These are phyloP conservation scores for Spatulosminthurus flaviceps DNA, from an alignment of 2,888 invertebrate species.

Conservation along the genomic window DNA sequence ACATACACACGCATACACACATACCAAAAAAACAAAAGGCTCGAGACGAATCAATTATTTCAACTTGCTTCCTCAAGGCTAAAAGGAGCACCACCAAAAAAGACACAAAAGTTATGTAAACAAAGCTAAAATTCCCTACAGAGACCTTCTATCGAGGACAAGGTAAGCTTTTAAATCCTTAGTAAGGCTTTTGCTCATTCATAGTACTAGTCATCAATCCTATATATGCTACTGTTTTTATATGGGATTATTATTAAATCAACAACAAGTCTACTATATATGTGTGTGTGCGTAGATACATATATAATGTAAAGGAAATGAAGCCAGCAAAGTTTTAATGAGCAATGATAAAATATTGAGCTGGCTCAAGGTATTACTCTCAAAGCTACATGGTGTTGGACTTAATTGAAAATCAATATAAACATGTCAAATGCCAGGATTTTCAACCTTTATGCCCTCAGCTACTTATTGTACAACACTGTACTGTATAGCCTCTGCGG, in stretches of 20 bases:
- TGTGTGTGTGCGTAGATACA: not conserved
- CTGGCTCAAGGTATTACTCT: not conserved
- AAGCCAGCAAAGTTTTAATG: not conserved
- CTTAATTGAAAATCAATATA: conserved; percentile 11
- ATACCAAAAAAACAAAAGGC: not conserved
- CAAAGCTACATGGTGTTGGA: not conserved
- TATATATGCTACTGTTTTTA: too few relatives aligned
- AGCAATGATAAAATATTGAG: not conserved
- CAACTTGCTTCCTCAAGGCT: conserved; percentile 15
- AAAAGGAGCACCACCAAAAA: not conserved
- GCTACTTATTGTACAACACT: not conserved
- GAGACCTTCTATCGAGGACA: too few relatives aligned
- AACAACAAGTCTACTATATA: too few relatives aligned
- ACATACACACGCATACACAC: too few relatives aligned
- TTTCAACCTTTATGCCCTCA: not conserved
- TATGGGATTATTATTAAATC: too few relatives aligned
- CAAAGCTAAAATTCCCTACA: too few relatives aligned
- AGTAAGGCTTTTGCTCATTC: too few relatives aligned
- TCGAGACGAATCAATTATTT: conserved; percentile 22
- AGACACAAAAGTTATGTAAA: too few relatives aligned
- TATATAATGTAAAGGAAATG: not conserved
- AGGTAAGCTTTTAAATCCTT: too few relatives aligned
- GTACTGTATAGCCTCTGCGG: too few relatives aligned
- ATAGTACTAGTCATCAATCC: too few relatives aligned
- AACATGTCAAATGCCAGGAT: not conserved